phyloP scores from a whole-genome alignment of 2,113 vertebrate genomes.

The Cygnus atratus region DNA sequence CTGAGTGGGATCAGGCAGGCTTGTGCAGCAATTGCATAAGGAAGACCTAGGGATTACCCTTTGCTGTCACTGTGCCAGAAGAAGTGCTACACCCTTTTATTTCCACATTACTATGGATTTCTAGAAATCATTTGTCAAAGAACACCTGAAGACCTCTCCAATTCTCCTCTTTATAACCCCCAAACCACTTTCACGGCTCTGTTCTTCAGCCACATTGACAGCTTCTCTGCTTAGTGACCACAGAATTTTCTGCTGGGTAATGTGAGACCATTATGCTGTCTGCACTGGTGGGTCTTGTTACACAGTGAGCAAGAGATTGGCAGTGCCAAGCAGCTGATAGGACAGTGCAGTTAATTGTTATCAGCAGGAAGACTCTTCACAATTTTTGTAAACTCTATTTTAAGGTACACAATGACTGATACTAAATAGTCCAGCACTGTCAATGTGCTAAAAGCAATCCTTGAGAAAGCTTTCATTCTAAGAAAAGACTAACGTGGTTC shows the following conservation, averaged over 20 bases:
- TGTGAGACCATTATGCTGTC: neutral
- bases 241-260: neutral
- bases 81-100: neutral
- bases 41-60: neutral
- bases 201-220: neutral
- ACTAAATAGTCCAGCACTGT: neutral
- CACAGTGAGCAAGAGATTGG: neutral
- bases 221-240: neutral
- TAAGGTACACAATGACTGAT: neutral
- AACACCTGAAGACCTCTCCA: neutral
- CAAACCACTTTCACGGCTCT: neutral
- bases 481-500: neutral
- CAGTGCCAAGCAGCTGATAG: neutral
- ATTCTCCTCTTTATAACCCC: neutral
- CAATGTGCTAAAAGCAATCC: neutral
- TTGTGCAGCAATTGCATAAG: neutral
- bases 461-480: neutral
- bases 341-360: neutral
- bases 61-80: neutral
- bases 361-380: neutral
- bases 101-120: neutral
- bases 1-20: neutral
- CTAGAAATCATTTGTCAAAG: neutral
- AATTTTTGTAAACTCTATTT: neutral
- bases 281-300: neutral